Conservation (phyloP, 2,797 vertebrate genomes). For the Anomalospiza imberbis region DNA sequence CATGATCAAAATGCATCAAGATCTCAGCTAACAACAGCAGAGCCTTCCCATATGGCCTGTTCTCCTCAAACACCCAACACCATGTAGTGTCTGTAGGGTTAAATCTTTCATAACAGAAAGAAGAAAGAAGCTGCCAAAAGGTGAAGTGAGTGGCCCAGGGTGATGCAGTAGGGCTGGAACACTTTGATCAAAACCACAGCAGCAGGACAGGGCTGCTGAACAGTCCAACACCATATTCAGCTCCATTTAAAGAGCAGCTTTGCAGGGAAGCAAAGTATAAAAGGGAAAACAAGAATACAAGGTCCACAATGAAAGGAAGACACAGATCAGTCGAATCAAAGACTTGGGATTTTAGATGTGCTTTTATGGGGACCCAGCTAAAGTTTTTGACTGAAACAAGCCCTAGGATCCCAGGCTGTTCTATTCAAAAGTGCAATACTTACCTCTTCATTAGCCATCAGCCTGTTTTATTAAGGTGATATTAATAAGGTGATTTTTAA, state of each 20-base stretch:
- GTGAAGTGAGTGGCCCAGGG: not conserved
- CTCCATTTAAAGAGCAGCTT: not conserved
- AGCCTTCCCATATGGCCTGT: not conserved
- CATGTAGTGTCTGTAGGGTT: fast-evolving
- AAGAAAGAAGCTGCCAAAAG: not conserved
- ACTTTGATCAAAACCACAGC: not conserved
- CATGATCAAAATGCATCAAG: not conserved
- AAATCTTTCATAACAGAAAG: not conserved
- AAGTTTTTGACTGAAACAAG: not conserved
- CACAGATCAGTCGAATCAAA: not conserved
- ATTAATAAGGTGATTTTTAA: not conserved
- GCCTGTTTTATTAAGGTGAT: not conserved
- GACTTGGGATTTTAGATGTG: not conserved
- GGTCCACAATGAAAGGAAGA: not conserved
- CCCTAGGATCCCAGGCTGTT: not conserved
- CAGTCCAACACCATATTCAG: not conserved
- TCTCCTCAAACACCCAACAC: not conserved
- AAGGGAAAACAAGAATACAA: not conserved
- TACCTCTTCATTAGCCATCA: not conserved
- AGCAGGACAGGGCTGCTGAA: not conserved
- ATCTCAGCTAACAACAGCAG: not conserved
- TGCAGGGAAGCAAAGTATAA: not conserved
- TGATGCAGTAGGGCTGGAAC: not conserved
- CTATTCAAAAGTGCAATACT: not conserved
- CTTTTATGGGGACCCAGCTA: not conserved